Evolutionary conservation across 2,797 vertebrate genomes (phyloP).

Genomic region (Cygnus olor): DNA sequence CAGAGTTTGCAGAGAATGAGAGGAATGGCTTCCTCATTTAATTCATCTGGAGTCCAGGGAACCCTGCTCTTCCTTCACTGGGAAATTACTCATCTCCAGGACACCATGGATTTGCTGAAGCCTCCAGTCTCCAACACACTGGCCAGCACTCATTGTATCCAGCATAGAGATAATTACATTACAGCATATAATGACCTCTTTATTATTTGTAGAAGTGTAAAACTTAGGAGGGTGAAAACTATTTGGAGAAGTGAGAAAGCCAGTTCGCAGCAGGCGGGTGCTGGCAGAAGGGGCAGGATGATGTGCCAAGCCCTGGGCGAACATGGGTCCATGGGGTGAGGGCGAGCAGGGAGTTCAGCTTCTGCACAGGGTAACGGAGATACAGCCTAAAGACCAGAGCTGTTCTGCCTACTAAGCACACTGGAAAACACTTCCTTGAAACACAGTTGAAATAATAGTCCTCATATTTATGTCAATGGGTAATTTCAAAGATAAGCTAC

Average conservation of each 20-base stretch:
- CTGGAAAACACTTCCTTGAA: conserved; percentile 51
- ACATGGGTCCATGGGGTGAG: neutral
- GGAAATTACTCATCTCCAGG: neutral
- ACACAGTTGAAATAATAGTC: conserved; percentile 44
- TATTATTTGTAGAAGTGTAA: neutral
- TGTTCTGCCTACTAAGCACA: conserved; percentile 16
- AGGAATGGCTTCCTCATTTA: neutral
- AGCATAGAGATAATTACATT: neutral
- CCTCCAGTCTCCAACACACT: neutral
- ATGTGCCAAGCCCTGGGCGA: neutral
- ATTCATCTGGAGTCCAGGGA: neutral
- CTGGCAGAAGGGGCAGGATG: neutral
- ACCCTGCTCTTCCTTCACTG: neutral
- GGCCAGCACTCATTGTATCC: neutral
- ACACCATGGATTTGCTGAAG: neutral
- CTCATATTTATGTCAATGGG: conserved; percentile 61
- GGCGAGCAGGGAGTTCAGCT: neutral
- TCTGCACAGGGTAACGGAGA: neutral
- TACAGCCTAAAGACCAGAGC: neutral
- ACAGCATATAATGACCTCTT: neutral
- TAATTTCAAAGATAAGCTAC: conserved; percentile 62
- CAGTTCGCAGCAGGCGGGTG: neutral
- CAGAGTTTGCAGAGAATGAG: neutral
- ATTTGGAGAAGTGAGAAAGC: neutral
- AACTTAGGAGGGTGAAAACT: neutral